Evolutionary conservation across 2,113 vertebrate genomes (phyloP).

Genomic region (Pteruthius melanotis): DNA sequence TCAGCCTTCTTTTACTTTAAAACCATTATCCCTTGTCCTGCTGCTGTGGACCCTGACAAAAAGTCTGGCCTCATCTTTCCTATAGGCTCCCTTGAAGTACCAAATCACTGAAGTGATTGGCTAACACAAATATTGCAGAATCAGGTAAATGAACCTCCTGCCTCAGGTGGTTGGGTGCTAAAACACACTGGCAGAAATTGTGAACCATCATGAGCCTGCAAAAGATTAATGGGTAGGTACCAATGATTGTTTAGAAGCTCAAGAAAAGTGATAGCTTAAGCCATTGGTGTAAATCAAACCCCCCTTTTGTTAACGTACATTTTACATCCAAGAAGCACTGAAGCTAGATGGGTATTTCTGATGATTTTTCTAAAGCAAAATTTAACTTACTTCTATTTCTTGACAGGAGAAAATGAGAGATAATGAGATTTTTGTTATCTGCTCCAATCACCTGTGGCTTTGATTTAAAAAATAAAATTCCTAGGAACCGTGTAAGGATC

Average conservation of each 20-base stretch:
- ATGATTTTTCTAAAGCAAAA: background rate
- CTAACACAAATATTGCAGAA: background rate
- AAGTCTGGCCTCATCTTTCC: background rate
- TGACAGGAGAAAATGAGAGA: background rate
- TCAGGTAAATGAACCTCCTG: background rate
- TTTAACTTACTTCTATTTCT: background rate
- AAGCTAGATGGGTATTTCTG: background rate
- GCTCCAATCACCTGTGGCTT: background rate
- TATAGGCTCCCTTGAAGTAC: fast-evolving
- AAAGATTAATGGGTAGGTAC: background rate
- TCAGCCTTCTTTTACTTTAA: background rate
- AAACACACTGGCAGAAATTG: background rate
- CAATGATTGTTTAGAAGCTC: background rate
- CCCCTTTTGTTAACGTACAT: background rate
- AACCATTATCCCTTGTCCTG: background rate
- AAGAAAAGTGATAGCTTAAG: background rate
- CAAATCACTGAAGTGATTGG: background rate
- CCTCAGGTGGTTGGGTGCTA: background rate
- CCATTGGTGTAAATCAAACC: background rate
- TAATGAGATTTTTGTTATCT: background rate
- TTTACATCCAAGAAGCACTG: background rate
- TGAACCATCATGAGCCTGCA: background rate
- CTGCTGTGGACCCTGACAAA: background rate
- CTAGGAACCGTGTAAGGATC: fast-evolving
- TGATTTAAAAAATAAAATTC: background rate